These are phyloP conservation scores for Calameuta pallipes DNA, from an alignment of 2,888 invertebrate species.

Conservation along the genomic window DNA sequence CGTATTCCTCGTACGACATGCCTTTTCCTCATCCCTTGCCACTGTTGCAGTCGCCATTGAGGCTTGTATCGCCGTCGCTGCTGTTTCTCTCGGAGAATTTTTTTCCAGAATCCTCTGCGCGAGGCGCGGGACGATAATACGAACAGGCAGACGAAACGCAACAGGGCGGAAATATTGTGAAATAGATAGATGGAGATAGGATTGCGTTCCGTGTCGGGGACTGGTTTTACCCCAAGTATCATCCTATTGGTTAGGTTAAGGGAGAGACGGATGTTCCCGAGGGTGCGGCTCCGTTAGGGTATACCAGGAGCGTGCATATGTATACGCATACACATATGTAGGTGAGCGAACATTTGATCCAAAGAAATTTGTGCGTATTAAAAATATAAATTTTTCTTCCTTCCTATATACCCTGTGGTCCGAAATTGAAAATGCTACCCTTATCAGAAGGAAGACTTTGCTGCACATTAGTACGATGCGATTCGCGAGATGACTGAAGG, in stretches of 20 bases:
- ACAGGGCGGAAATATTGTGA: constrained; percentile 32
- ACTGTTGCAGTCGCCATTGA: not conserved
- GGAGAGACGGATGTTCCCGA: constrained; percentile 30
- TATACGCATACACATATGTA: not conserved
- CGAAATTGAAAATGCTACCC: constrained; percentile 35
- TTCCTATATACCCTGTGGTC: not conserved
- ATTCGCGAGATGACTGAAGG: not conserved
- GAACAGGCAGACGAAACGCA: constrained; percentile 24
- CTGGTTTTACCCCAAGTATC: not conserved
- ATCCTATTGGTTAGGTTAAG: constrained; percentile 9
- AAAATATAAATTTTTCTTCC: not conserved
- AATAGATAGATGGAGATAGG: constrained; percentile 26
- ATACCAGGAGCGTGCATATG: not conserved
- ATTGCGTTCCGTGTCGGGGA: constrained; percentile 11
- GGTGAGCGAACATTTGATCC: not conserved
- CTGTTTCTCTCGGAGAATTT: not conserved
- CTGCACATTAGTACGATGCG: not conserved
- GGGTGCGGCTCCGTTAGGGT: not conserved
- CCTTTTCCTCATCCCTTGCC: not conserved
- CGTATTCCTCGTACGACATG: not conserved
- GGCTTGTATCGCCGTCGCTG: not conserved
- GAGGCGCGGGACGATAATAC: not conserved
- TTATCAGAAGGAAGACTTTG: not conserved
- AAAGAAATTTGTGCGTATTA: not conserved
- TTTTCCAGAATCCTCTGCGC: not conserved